Conservation (phyloP, 2,888 invertebrate species). For the Oligia latruncula region DNA sequence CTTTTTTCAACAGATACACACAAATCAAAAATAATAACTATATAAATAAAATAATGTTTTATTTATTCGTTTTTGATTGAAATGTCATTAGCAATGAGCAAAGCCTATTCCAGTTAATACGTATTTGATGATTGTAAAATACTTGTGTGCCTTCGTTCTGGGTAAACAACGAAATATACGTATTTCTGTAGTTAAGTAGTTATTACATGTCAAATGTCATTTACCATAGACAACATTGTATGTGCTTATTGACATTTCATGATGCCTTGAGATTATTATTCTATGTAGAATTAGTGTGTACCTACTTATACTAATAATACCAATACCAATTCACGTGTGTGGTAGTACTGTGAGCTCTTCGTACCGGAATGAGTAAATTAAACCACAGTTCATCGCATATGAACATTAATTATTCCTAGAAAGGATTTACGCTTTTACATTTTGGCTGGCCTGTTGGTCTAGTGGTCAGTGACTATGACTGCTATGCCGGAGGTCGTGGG, state of each 20-base stretch:
- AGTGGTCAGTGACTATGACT: too few relatives aligned
- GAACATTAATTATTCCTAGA: too few relatives aligned
- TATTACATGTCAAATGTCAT: slow-evolving; percentile 60
- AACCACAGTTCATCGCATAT: too few relatives aligned
- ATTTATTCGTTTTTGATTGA: slow-evolving; percentile 65
- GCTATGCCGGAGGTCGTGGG: too few relatives aligned
- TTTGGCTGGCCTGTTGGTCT: too few relatives aligned
- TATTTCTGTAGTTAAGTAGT: slow-evolving; percentile 17
- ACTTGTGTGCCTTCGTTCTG: slow-evolving; percentile 39
- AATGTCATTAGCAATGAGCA: slow-evolving; percentile 60
- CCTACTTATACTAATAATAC: too few relatives aligned
- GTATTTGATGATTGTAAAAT: slow-evolving; percentile 71
- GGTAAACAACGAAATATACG: slow-evolving; percentile 44
- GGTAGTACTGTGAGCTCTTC: too few relatives aligned
- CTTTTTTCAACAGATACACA: slow-evolving; percentile 4
- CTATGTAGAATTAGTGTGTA: slow-evolving; percentile 4
- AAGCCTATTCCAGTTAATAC: slow-evolving; percentile 66
- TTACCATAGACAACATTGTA: slow-evolving; percentile 52
- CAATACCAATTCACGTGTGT: background rate
- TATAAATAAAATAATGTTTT: slow-evolving; percentile 60
- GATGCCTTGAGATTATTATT: slow-evolving; percentile 44
- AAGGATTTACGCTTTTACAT: too few relatives aligned
- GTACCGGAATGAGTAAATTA: too few relatives aligned
- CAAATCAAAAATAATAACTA: slow-evolving; percentile 22
- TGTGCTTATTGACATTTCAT: slow-evolving; percentile 45